Evolutionary conservation across 2,797 vertebrate genomes (phyloP).

Genomic region (Coregonus suidteri): DNA sequence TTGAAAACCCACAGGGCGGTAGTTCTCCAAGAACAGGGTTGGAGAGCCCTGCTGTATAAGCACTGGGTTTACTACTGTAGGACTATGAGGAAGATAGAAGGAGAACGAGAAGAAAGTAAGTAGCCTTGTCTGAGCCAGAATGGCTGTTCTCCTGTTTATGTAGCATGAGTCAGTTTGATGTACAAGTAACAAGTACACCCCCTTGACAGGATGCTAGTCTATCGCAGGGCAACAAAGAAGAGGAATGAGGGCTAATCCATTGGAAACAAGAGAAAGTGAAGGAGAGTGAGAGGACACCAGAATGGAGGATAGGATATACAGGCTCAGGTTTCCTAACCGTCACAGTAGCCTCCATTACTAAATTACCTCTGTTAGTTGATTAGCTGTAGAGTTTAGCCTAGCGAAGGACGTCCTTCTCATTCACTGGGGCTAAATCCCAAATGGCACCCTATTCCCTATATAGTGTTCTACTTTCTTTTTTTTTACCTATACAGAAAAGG

Average conservation of each 20-base stretch:
- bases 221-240: background rate
- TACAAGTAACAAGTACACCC: too few relatives aligned
- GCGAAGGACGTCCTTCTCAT: constrained; percentile 16
- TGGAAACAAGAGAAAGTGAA: background rate
- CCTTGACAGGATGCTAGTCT: background rate
- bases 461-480: background rate
- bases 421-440: background rate
- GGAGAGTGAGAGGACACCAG: background rate
- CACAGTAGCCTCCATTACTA: background rate
- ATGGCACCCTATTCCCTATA: too few relatives aligned
- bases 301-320: background rate
- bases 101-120: background rate
- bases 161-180: too few relatives aligned
- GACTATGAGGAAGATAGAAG: background rate
- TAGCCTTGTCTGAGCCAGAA: too few relatives aligned
- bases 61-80: background rate
- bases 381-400: constrained; percentile 27
- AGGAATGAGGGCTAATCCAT: background rate
- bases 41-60: too few relatives aligned
- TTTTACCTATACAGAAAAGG: background rate
- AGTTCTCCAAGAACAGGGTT: too few relatives aligned
- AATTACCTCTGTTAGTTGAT: constrained; percentile 30
- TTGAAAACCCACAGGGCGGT: too few relatives aligned
- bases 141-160: too few relatives aligned
- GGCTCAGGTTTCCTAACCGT: background rate